These are phyloP conservation scores for Ictidomys tridecemlineatus DNA, from an alignment of 2,113 vertebrate genomes.

Conservation along the genomic window DNA sequence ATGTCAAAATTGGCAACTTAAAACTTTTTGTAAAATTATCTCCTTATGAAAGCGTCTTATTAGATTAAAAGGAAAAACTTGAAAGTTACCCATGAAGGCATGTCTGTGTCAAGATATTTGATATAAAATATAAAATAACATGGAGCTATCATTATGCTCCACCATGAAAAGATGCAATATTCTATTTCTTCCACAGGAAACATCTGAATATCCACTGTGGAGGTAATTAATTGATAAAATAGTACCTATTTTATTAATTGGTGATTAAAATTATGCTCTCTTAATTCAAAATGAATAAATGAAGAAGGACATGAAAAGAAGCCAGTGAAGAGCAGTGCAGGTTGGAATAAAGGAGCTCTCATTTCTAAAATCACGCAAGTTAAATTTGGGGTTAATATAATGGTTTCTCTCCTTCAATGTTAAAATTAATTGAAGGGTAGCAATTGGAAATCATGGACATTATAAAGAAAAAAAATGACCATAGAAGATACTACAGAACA, in stretches of 20 bases:
- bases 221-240: conserved; percentile 18
- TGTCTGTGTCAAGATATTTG: background rate
- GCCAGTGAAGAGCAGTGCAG: background rate
- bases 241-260: background rate
- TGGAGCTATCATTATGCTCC: background rate
- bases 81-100: background rate
- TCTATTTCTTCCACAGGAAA: background rate
- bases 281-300: conserved; percentile 9
- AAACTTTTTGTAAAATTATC: background rate
- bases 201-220: background rate
- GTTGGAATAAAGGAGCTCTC: background rate
- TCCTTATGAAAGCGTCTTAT: background rate
- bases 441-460: background rate
- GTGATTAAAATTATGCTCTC: conserved; percentile 9
- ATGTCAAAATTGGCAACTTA: background rate
- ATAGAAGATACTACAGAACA: background rate
- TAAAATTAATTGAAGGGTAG: conserved; percentile 31
- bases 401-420: background rate
- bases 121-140: background rate
- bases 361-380: conserved; percentile 17
- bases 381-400: conserved; percentile 48
- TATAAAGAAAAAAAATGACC: conserved; percentile 23
- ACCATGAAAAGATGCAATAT: background rate
- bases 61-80: background rate
- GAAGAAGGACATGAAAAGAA: background rate